Conservation (phyloP, 2,888 invertebrate genomes). For the Tenthredo scrophulariae region DNA sequence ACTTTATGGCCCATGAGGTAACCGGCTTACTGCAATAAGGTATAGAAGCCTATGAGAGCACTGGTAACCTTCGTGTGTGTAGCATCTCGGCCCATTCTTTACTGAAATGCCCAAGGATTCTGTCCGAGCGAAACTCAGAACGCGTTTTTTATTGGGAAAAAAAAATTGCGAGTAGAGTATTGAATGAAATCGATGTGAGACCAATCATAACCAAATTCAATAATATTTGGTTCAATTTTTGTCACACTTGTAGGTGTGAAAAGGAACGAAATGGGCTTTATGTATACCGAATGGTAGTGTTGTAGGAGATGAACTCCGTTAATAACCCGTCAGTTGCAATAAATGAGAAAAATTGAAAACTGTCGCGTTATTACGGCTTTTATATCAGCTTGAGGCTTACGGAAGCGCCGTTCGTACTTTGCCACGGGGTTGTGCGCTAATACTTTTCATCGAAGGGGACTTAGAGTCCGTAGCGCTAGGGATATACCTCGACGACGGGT, state of each 20-base stretch:
- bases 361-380: slow-evolving; percentile 25
- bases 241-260: slow-evolving; percentile 1
- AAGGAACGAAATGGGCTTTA: background rate
- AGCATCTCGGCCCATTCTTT: background rate
- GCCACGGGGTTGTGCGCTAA: slow-evolving; percentile 7
- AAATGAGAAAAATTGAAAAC: slow-evolving; percentile 42
- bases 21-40: background rate
- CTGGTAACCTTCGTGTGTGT: background rate
- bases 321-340: slow-evolving; percentile 31
- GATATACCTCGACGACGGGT: background rate
- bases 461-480: background rate
- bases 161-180: background rate
- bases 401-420: slow-evolving; percentile 1
- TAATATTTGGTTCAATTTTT: background rate
- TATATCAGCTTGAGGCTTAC: slow-evolving; percentile 28
- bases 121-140: background rate
- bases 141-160: background rate
- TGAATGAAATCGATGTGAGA: background rate
- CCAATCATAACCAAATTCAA: background rate
- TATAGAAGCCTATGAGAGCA: background rate
- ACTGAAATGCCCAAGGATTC: background rate
- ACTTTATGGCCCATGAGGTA: slow-evolving; percentile 25
- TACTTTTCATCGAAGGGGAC: slow-evolving; percentile 9
- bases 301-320: slow-evolving; percentile 21
- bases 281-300: background rate